phyloP scores from a whole-genome alignment of 35 echinoderm and acorn worm genomes.

The Heliocidaris erythrogramma region DNA sequence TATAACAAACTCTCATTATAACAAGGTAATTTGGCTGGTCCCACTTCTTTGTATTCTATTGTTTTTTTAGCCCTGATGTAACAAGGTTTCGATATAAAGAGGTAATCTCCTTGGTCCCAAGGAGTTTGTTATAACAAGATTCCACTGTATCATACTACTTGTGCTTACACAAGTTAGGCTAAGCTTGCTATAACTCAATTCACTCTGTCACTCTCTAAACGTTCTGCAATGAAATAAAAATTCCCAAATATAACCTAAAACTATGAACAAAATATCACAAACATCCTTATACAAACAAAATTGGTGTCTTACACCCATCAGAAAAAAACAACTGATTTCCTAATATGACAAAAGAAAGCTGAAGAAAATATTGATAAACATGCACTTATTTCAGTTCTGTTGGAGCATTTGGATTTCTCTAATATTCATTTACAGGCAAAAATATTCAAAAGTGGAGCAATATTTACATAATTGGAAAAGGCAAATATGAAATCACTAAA shows the following conservation, averaged over 20 bases:
- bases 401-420: background rate
- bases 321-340: background rate
- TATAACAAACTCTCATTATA: too few species aligned
- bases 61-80: too few species aligned
- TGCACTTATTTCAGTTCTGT: background rate
- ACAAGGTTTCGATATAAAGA: too few species aligned
- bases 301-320: background rate
- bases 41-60: too few species aligned
- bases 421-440: background rate
- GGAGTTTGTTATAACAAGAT: too few species aligned
- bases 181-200: background rate
- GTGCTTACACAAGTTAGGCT: background rate
- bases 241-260: background rate
- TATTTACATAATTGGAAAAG: background rate
- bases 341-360: background rate
- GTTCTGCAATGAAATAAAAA: too few species aligned
- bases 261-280: background rate
- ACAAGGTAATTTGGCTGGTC: too few species aligned
- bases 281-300: background rate
- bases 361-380: background rate
- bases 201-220: background rate
- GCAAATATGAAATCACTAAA: background rate
- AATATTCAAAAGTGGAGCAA: background rate
- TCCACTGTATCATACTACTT: background rate
- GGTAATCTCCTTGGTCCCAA: too few species aligned